Evolutionary conservation across 2,113 vertebrate genomes (phyloP).

Genomic region (Phocoena phocoena): DNA sequence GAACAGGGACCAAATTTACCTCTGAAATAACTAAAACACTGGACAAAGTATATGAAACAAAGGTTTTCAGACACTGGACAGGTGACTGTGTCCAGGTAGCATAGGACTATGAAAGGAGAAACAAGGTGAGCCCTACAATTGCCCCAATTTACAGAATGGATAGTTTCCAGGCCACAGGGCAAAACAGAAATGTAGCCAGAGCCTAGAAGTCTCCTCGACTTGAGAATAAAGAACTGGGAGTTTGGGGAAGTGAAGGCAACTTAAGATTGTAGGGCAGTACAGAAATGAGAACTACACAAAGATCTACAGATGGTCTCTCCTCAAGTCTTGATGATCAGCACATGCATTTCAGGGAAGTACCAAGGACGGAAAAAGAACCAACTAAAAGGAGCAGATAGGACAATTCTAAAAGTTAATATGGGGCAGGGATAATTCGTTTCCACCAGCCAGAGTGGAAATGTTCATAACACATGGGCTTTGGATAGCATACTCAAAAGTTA

Average conservation of each 20-base stretch:
- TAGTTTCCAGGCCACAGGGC: not conserved
- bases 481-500: not conserved
- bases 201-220: not conserved
- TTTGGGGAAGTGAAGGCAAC: not conserved
- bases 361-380: not conserved
- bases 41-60: not conserved
- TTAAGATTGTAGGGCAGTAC: not conserved
- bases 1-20: not conserved
- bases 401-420: not conserved
- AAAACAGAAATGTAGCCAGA: not conserved
- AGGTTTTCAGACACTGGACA: not conserved
- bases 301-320: not conserved
- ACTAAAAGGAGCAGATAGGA: not conserved
- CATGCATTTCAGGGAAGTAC: not conserved
- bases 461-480: not conserved
- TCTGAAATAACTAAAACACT: not conserved
- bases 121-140: not conserved
- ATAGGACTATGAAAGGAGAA: not conserved
- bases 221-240: not conserved
- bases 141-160: not conserved
- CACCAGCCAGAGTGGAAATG: not conserved
- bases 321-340: not conserved
- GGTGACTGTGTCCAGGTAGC: not conserved
- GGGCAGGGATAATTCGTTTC: not conserved
- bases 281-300: not conserved